phyloP scores from a whole-genome alignment of 2,888 invertebrate species.

The Campopleginae sp. region DNA sequence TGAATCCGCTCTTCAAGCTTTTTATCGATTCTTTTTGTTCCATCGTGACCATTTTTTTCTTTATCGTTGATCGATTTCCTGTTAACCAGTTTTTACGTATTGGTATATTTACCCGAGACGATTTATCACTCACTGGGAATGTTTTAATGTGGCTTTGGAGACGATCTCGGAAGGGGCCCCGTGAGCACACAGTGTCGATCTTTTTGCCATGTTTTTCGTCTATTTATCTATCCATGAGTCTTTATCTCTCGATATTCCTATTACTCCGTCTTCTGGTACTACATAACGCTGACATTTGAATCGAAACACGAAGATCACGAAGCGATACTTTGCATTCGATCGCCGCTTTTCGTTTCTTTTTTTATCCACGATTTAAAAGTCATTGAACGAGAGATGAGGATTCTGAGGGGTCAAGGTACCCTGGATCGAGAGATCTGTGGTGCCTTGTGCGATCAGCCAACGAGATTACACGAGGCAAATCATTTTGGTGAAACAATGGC shows the following conservation, averaged over 20 bases:
- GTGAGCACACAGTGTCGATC: constrained; percentile 21
- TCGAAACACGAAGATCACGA: constrained; percentile 60
- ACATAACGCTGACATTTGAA: constrained; percentile 64
- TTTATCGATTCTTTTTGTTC: constrained; percentile 29
- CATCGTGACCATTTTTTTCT: constrained; percentile 21
- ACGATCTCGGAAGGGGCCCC: constrained; percentile 24
- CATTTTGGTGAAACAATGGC: constrained; percentile 2
- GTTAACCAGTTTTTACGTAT: constrained; percentile 15
- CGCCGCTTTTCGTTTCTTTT: constrained; percentile 23
- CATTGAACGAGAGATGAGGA: constrained; percentile 40
- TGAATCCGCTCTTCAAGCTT: constrained; percentile 12
- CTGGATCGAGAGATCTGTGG: background rate
- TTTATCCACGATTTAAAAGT: constrained; percentile 60
- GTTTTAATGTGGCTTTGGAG: constrained; percentile 47
- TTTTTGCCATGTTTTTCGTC: constrained; percentile 36
- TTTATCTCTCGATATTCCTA: constrained; percentile 58
- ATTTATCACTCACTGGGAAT: constrained; percentile 39
- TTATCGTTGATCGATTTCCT: constrained; percentile 32
- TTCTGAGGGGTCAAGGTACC: constrained; percentile 49
- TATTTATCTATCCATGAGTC: constrained; percentile 29
- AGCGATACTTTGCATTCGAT: constrained; percentile 46
- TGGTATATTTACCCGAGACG: constrained; percentile 30
- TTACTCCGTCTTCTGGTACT: constrained; percentile 12
- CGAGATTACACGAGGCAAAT: constrained; percentile 25
- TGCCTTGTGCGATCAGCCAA: constrained; percentile 9